phyloP scores from a whole-genome alignment of 2,113 vertebrate genomes.

The Saguinus imperator region DNA sequence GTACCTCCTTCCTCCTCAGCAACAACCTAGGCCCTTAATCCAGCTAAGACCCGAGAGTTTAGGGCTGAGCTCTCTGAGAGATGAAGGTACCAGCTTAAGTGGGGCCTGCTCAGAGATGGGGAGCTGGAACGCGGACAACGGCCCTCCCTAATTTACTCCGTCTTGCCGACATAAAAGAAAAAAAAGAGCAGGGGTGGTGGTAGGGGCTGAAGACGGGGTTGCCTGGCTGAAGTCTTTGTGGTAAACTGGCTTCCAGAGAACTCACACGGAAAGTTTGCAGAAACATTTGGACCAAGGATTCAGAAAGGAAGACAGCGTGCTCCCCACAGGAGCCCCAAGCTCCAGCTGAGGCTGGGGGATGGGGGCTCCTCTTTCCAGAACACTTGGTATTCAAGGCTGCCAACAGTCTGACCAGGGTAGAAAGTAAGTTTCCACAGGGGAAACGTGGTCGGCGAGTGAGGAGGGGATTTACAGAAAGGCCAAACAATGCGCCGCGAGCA shows the following conservation, averaged over 20 bases:
- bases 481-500: too few species aligned
- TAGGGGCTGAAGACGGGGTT: neutral
- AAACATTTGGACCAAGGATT: neutral
- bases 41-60: slow-evolving; percentile 84
- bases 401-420: neutral
- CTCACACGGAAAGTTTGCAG: neutral
- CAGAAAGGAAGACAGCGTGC: neutral
- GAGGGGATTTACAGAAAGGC: neutral
- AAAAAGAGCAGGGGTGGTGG: neutral
- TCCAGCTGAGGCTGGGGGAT: neutral
- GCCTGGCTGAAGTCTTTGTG: neutral
- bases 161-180: neutral
- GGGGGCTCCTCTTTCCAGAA: neutral
- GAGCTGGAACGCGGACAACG: slow-evolving; percentile 18
- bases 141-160: slow-evolving; percentile 68
- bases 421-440: neutral
- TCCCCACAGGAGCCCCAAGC: neutral
- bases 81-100: slow-evolving; percentile 82
- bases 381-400: neutral
- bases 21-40: slow-evolving; percentile 85
- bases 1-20: slow-evolving; percentile 84
- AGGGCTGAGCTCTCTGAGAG: slow-evolving; percentile 84
- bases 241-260: neutral
- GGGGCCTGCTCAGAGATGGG: slow-evolving; percentile 74
- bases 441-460: neutral